phyloP scores from a whole-genome alignment of 2,797 vertebrate species.

The Sebastes hubbsi region DNA sequence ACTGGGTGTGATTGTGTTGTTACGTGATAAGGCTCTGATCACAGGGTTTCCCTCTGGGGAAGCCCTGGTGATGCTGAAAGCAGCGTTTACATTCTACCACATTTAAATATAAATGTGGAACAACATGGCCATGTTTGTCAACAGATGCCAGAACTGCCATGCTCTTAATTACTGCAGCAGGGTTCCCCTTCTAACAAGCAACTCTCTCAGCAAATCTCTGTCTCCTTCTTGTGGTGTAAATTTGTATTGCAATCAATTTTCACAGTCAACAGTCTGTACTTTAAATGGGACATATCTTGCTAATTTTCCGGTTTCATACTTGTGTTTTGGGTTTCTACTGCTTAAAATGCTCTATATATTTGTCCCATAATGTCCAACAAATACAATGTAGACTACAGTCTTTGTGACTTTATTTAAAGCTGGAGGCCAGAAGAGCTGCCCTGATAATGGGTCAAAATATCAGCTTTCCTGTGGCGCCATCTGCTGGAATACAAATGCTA shows the following conservation, averaged over 20 bases:
- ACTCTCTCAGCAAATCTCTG: slow-evolving; percentile 18
- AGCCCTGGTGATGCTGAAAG: slow-evolving; percentile 55
- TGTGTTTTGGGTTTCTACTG: background rate
- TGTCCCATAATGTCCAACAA: background rate
- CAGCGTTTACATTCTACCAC: slow-evolving; percentile 56
- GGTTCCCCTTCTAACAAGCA: slow-evolving; percentile 2
- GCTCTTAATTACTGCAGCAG: slow-evolving; percentile 22
- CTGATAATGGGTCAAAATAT: background rate
- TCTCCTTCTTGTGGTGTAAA: slow-evolving; percentile 60
- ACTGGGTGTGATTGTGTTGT: slow-evolving; percentile 47
- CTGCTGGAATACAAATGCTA: slow-evolving; percentile 56
- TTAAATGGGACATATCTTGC: background rate
- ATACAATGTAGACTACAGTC: background rate
- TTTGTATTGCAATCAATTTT: background rate
- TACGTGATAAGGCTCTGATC: slow-evolving; percentile 6
- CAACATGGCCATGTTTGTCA: slow-evolving; percentile 66
- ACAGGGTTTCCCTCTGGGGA: slow-evolving; percentile 62
- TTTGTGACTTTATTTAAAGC: background rate
- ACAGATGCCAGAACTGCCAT: slow-evolving; percentile 38
- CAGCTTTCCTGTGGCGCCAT: slow-evolving; percentile 60
- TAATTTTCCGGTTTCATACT: too few species aligned
- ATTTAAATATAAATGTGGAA: slow-evolving; percentile 58
- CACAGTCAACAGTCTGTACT: background rate
- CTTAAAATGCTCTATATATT: background rate
- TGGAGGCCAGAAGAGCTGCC: background rate